Evolutionary conservation across 2,888 invertebrate species (phyloP).

Genomic region (Polydrusus tereticollis): DNA sequence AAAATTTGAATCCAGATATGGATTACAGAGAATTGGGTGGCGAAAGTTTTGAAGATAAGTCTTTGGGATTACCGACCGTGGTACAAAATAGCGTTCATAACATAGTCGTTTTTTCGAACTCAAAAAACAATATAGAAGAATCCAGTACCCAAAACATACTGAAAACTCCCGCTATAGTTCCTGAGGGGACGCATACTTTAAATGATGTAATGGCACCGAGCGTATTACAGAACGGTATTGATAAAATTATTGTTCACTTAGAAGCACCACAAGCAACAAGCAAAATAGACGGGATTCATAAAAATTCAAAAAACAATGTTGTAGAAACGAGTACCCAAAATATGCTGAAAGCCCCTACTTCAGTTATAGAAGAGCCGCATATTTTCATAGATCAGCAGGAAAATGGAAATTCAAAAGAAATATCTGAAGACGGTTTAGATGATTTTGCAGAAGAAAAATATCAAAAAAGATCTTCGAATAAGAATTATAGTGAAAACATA

Average conservation of each 20-base stretch:
- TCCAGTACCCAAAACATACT: too few species aligned
- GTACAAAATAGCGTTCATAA: background rate
- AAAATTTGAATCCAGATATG: slow-evolving; percentile 57
- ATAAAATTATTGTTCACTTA: background rate
- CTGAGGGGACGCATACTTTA: too few species aligned
- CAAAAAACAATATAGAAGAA: too few species aligned
- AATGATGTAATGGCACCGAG: too few species aligned
- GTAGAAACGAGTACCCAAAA: background rate
- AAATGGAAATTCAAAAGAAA: slow-evolving; percentile 21
- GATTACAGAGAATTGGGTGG: slow-evolving; percentile 58
- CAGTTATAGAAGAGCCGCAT: slow-evolving; percentile 4
- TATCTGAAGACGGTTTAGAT: background rate
- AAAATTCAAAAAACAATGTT: background rate
- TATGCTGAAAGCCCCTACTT: background rate
- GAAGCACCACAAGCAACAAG: background rate
- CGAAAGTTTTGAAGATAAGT: slow-evolving; percentile 2
- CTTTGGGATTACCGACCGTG: background rate
- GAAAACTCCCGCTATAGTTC: too few species aligned
- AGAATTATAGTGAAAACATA: slow-evolving; percentile 16
- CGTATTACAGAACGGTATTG: background rate
- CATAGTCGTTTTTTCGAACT: background rate
- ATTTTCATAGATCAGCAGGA: slow-evolving; percentile 4
- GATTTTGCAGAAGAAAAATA: slow-evolving; percentile 17
- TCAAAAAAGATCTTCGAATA: slow-evolving; percentile 25
- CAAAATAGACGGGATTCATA: background rate